phyloP scores from a whole-genome alignment of 1,140 invertebrate species.

The Trinorchestia longiramus region DNA sequence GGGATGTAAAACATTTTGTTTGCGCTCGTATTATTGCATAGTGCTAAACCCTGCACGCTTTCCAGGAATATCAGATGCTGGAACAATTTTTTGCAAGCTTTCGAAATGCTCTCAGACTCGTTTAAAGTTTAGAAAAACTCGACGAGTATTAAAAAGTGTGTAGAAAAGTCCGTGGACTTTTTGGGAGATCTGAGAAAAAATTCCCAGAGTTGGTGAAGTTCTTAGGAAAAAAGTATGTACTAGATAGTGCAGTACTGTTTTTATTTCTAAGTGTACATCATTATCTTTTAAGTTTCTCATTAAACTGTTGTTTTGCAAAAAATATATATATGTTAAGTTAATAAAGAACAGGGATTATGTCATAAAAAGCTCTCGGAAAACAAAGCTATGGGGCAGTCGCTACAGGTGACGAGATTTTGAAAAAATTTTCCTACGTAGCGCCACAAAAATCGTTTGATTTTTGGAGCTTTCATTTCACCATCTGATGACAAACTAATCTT shows the following conservation, averaged over 20 bases:
- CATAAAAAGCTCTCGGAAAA: not conserved
- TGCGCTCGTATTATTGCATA: not conserved
- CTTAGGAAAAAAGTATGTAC: not conserved
- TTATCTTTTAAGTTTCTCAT: not conserved
- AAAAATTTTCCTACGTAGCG: not conserved
- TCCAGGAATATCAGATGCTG: not conserved
- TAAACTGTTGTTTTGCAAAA: not conserved
- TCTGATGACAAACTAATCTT: not conserved
- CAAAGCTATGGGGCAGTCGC: not conserved
- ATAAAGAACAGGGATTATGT: not conserved
- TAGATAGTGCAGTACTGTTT: not conserved
- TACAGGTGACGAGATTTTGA: not conserved
- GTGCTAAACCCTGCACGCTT: not conserved
- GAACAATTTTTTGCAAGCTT: not conserved
- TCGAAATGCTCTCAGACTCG: not conserved
- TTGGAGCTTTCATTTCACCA: not conserved
- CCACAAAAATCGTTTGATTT: not conserved
- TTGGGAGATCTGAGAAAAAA: not conserved
- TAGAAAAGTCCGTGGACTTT: not conserved
- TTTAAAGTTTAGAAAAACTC: not conserved
- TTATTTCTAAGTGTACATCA: not conserved
- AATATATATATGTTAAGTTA: not conserved
- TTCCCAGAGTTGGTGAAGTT: not conserved
- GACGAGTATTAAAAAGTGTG: not conserved
- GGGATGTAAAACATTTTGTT: not conserved